A percentile compares a stretch with the other conserved stretches of the same genome.
Evolutionary conservation across 1,140 invertebrate genomes (phyloP).

Genomic region (Pseudobourletiella spinata): DNA sequence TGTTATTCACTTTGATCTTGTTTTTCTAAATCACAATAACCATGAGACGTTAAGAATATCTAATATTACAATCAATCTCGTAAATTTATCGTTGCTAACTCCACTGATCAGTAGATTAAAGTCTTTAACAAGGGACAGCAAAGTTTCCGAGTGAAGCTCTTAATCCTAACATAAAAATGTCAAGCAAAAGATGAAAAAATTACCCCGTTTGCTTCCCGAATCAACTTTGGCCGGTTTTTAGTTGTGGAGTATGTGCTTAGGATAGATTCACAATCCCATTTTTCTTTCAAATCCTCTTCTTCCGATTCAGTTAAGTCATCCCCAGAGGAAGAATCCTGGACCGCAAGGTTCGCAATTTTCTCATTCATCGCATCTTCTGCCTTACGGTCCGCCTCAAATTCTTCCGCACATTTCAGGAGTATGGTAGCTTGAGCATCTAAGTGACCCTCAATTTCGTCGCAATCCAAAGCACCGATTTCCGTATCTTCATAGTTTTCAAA

Average conservation of each 20-base stretch:
- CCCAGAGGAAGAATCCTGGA: constrained; percentile 48
- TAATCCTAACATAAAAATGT: neutral
- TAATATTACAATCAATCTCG: constrained; percentile 5
- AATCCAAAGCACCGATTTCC: constrained; percentile 78
- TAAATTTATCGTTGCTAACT: too few species aligned
- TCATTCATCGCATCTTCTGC: constrained; percentile 25
- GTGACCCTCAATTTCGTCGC: constrained; percentile 79
- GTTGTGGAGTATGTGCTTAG: constrained; percentile 79
- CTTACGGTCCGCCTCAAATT: constrained; percentile 47
- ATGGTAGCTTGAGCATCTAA: constrained; percentile 57
- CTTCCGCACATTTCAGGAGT: constrained; percentile 50
- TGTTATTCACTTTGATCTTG: constrained; percentile 56
- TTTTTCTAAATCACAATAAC: constrained; percentile 32
- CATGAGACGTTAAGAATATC: too few species aligned
- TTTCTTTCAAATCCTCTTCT: constrained; percentile 55
- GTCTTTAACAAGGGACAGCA: neutral
- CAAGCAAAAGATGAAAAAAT: neutral
- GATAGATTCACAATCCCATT: constrained; percentile 92
- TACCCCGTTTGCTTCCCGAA: constrained; percentile 61
- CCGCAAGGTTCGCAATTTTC: constrained; percentile 42
- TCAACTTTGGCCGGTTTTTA: constrained; percentile 84
- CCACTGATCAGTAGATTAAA: neutral
- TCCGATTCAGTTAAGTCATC: constrained; percentile 50
- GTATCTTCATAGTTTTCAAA: constrained; percentile 78
- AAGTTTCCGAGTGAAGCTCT: neutral